Conservation (phyloP, 2,888 invertebrate species). For the Hoplodrina ambigua region DNA sequence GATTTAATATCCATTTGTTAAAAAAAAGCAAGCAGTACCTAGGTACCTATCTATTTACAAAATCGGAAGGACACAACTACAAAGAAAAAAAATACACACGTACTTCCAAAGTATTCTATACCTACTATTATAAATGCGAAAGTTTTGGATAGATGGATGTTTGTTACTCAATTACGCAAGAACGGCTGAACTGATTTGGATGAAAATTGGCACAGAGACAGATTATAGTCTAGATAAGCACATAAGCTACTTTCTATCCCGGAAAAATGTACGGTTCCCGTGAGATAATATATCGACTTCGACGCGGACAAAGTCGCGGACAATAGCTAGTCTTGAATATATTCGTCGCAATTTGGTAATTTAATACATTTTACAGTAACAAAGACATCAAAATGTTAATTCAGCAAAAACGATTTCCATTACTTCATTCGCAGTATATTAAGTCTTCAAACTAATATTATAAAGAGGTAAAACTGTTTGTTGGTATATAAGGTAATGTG, state of each 20-base stretch:
- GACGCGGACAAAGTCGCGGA: too few species aligned
- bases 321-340: neutral
- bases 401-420: constrained; percentile 1
- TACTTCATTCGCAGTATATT: constrained; percentile 8
- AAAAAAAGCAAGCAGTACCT: constrained; percentile 1
- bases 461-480: neutral
- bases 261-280: too few species aligned
- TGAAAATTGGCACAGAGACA: too few species aligned
- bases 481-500: neutral
- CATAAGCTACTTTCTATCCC: too few species aligned
- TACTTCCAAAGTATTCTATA: neutral
- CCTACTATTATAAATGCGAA: too few species aligned
- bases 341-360: constrained; percentile 20
- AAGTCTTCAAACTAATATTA: neutral
- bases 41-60: neutral
- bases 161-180: too few species aligned
- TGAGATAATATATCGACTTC: too few species aligned
- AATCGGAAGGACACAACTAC: too few species aligned
- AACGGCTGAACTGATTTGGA: too few species aligned
- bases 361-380: constrained; percentile 10
- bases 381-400: constrained; percentile 13
- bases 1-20: constrained; percentile 7
- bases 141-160: too few species aligned
- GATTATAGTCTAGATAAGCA: too few species aligned
- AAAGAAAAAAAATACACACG: neutral